Evolutionary conservation across 2,113 vertebrate genomes (phyloP).

Genomic region (Oryzias curvinotus): DNA sequence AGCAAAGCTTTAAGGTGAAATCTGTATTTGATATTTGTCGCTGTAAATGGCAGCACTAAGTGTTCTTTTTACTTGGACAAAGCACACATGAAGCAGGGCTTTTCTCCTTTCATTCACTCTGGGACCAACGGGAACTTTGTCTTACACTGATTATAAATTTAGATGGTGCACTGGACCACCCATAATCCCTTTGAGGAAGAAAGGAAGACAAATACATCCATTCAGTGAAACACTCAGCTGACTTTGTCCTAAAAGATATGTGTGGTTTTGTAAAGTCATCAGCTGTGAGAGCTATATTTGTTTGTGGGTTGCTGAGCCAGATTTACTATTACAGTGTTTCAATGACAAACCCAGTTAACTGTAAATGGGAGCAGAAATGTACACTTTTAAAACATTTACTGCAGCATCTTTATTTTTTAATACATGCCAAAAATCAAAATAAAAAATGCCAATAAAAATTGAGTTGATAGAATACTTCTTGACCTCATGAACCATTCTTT

Average conservation of each 20-base stretch:
- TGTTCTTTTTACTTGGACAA: conserved; percentile 53
- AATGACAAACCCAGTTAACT: no score
- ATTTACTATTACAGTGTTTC: no score
- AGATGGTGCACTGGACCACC: conserved; percentile 29
- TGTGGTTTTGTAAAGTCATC: conserved; percentile 20
- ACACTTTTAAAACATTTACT: no score
- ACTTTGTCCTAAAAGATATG: conserved; percentile 19
- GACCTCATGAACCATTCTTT: no score
- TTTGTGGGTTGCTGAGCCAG: conserved; percentile 2
- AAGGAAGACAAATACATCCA: conserved; percentile 30
- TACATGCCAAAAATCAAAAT: no score
- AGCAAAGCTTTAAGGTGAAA: neutral
- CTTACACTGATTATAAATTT: neutral
- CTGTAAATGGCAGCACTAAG: conserved; percentile 39
- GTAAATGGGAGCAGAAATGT: no score
- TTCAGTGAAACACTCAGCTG: conserved; percentile 35
- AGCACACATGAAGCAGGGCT: conserved; percentile 26
- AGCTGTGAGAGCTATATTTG: conserved; percentile 8
- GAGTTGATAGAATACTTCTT: no score
- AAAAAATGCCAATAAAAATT: no score
- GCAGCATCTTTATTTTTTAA: no score
- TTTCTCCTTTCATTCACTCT: neutral
- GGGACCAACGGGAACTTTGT: neutral
- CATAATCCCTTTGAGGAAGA: conserved; percentile 27
- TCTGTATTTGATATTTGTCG: conserved; percentile 22